Evolutionary conservation across 1,140 invertebrate species (phyloP), one percentile per base, ranked within the genome.

Genomic region (Melitaea cinxia): DNA sequence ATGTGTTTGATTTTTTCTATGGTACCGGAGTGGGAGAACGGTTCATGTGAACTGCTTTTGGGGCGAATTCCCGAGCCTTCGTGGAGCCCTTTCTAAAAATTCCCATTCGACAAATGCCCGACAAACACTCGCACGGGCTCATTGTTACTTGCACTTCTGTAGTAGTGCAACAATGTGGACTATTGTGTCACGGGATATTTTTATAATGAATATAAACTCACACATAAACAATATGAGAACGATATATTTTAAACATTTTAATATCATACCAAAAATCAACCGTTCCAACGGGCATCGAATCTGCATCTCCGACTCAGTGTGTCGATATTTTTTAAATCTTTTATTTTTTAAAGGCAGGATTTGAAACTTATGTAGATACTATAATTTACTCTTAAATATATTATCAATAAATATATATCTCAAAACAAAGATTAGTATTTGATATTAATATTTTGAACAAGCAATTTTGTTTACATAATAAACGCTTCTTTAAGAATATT

Each of bases 41-140:
- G 80, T 84, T 88, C 88, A 91, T 91, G 88, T 86, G 88, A 91
- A 91, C 88, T 82, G 85, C 85, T 89, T 89, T 89, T 91, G 83
- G 87, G 88, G 86, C 88, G 84, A 89, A 91, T 91, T 91, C 88
- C 88, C 88, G 88, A 83, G 88, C 87, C 85, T 87, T 83, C 82
- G 73, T 77, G 77, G 78, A 81, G 85, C 88, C 88, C 88, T 91
- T 91, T 79, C 81, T 89, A 88, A 91, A 88, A 88, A 89, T 89
- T 83, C 85, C 78, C 82, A 81, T 85, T 89, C 88, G 85, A 89
- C 85, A 90, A 88, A 90, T 88, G 85, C 81, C 81, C 83, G 83
- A 88, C 80, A 88, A 91, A 91, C 82, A 89, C 84, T 87, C 84
- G 85, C 85, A 83, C 82, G 78, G 78, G 77, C 80, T 80, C 59